phyloP scores from a whole-genome alignment of 2,113 vertebrate species.

The Passer montanus region DNA sequence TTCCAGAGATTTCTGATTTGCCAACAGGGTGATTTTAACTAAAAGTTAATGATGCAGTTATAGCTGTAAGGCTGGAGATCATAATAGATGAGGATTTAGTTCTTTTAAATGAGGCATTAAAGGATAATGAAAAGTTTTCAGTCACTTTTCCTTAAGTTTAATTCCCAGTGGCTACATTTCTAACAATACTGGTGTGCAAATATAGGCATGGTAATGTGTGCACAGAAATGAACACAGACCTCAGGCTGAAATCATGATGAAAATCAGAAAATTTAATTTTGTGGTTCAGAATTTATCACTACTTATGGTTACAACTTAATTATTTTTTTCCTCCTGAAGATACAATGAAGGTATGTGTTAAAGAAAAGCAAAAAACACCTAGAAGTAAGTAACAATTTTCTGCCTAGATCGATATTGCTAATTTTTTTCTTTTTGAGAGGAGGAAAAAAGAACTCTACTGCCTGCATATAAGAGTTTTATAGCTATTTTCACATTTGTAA shows the following conservation, averaged over 20 bases:
- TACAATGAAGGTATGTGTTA: background rate
- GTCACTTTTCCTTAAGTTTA: background rate
- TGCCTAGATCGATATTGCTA: background rate
- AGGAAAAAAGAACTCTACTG: background rate
- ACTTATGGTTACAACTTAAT: background rate
- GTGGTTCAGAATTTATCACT: background rate
- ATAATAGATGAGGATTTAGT: background rate
- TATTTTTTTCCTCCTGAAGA: background rate
- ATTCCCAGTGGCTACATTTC: background rate
- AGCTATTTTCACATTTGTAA: constrained; percentile 3
- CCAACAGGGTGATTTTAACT: background rate
- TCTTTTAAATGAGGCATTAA: background rate
- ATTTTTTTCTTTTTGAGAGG: background rate
- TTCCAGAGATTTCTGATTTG: background rate
- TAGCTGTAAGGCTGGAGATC: background rate
- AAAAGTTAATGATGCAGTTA: background rate
- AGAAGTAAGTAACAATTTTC: background rate
- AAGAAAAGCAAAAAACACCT: background rate
- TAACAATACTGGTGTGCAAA: background rate
- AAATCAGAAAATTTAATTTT: constrained; percentile 4
- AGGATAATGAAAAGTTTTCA: background rate
- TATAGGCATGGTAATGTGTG: background rate
- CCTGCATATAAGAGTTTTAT: background rate
- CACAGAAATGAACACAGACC: background rate
- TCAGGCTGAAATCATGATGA: background rate